These are phyloP conservation scores for Heptranchias perlo DNA, from an alignment of 2,113 vertebrate species.

Conservation along the genomic window DNA sequence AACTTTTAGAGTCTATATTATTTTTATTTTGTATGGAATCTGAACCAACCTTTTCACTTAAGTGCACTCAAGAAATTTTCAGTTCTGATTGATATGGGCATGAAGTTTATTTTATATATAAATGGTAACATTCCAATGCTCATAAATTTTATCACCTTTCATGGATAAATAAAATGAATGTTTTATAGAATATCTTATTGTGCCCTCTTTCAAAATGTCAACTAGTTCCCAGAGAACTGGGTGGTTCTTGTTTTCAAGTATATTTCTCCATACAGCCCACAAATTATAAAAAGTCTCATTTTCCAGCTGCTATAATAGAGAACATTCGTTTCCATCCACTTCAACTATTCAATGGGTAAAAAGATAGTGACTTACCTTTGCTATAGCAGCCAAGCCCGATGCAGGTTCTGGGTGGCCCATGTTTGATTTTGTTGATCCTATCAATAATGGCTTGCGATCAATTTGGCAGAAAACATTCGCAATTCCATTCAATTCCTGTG, in stretches of 20 bases:
- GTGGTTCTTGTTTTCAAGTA: background rate
- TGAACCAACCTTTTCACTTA: background rate
- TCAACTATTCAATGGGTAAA: background rate
- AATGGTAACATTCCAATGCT: background rate
- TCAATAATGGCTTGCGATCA: conserved; percentile 65
- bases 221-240: background rate
- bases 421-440: conserved; percentile 94
- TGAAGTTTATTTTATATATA: background rate
- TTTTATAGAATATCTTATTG: background rate
- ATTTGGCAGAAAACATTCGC: conserved; percentile 63
- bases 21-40: background rate
- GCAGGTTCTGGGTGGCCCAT: conserved; percentile 96
- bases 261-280: background rate
- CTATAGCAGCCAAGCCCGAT: conserved; percentile 78
- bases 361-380: conserved; percentile 64
- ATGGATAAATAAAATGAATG: background rate
- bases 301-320: background rate
- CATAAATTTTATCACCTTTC: background rate
- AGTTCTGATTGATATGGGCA: background rate
- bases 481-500: conserved; percentile 82
- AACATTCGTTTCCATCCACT: background rate
- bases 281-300: background rate
- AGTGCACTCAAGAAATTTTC: background rate
- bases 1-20: background rate
- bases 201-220: background rate